Evolutionary conservation across 1,140 invertebrate species (phyloP).

Genomic region (Tetragnatha versicolor): DNA sequence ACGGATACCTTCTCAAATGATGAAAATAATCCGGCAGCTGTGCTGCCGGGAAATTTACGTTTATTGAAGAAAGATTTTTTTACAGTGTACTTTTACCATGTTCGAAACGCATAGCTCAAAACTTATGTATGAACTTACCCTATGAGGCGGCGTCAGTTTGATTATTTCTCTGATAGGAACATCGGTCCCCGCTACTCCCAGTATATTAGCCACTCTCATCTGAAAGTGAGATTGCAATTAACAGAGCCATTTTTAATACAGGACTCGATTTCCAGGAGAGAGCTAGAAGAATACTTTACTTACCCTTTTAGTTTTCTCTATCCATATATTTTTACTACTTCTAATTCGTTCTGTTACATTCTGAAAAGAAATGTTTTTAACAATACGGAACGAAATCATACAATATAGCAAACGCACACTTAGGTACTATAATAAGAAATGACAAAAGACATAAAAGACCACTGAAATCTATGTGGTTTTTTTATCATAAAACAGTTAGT

Average conservation of each 20-base stretch:
- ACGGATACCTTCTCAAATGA: too few relatives aligned
- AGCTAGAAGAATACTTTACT: neutral
- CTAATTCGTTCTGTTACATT: conserved; percentile 53
- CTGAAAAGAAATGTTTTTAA: conserved; percentile 6
- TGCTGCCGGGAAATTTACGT: too few relatives aligned
- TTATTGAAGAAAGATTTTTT: too few relatives aligned
- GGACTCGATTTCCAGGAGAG: neutral
- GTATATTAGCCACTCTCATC: conserved; percentile 69
- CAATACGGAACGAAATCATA: neutral
- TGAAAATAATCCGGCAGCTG: too few relatives aligned
- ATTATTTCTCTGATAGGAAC: conserved; percentile 91
- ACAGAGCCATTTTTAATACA: neutral
- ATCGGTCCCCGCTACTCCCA: conserved; percentile 94
- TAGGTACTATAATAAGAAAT: too few relatives aligned
- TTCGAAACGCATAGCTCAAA: too few relatives aligned
- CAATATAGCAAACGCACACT: neutral
- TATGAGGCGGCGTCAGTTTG: conserved; percentile 88
- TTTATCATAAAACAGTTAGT: too few relatives aligned
- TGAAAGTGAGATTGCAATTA: too few relatives aligned
- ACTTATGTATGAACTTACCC: conserved; percentile 70
- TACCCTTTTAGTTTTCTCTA: conserved; percentile 50
- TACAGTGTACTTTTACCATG: too few relatives aligned
- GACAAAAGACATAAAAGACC: too few relatives aligned
- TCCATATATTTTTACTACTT: conserved; percentile 53
- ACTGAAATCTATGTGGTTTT: too few relatives aligned